phyloP scores from a whole-genome alignment of 2,113 vertebrate species.

The Phalacrocorax carbo region DNA sequence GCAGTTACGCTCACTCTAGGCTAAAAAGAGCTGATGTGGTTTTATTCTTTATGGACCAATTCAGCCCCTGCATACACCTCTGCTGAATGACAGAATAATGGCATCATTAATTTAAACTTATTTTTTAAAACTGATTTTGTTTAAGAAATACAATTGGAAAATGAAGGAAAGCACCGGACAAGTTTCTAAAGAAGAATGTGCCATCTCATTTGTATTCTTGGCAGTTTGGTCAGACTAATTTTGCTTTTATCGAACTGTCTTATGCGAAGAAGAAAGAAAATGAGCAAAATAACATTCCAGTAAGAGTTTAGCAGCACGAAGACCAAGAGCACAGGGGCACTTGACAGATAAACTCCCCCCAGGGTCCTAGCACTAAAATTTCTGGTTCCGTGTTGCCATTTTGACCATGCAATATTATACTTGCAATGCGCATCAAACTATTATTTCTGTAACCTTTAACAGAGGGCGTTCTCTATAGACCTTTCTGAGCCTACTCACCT shows the following conservation, averaged over 20 bases:
- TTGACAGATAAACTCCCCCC: conserved; percentile 57
- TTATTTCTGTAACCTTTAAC: not conserved
- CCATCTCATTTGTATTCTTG: not conserved
- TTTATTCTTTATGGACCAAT: not conserved
- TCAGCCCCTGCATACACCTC: not conserved
- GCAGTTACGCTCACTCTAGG: not conserved
- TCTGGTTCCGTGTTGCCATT: conserved; percentile 50
- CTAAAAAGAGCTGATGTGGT: not conserved
- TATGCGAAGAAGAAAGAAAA: conserved; percentile 71
- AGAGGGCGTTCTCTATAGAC: not conserved
- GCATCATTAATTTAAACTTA: not conserved
- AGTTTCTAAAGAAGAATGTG: not conserved
- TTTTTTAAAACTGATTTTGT: not conserved
- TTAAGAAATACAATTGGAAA: conserved; percentile 16
- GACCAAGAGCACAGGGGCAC: conserved; percentile 17
- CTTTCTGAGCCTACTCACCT: conserved; percentile 62
- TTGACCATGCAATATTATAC: conserved; percentile 52
- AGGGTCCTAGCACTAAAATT: conserved; percentile 40
- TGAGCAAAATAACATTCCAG: conserved; percentile 8
- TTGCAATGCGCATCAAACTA: not conserved
- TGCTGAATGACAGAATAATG: not conserved
- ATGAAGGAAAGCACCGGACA: not conserved
- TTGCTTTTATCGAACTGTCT: conserved; percentile 58
- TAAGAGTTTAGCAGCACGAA: conserved; percentile 64
- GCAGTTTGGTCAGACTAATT: conserved; percentile 6